A percentile compares a stretch with the other conserved stretches of the same genome.
Evolutionary conservation across 2,797 vertebrate species (phyloP).

Genomic region (Acanthornis magna): DNA sequence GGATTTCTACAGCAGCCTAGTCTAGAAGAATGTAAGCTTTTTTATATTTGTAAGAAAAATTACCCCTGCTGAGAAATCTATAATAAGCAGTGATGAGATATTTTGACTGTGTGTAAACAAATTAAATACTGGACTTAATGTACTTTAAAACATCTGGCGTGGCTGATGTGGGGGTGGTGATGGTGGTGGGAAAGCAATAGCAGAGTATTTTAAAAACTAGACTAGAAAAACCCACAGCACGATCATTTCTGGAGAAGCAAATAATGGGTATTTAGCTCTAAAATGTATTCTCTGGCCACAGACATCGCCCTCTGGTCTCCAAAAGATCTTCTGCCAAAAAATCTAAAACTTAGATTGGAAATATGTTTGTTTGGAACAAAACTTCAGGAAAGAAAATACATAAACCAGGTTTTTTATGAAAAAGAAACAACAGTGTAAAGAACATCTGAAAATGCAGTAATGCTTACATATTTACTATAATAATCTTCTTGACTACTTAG

Average conservation of each 20-base stretch:
- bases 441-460: neutral
- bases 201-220: slow-evolving; percentile 20
- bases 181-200: slow-evolving; percentile 30
- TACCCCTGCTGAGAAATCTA: slow-evolving; percentile 31
- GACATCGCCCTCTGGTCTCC: neutral
- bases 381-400: neutral
- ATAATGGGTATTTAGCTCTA: neutral
- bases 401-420: neutral
- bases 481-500: slow-evolving; percentile 59
- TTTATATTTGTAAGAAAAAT: slow-evolving; percentile 19
- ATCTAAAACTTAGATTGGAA: neutral
- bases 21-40: neutral
- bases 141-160: slow-evolving; percentile 54
- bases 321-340: neutral
- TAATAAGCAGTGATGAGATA: slow-evolving; percentile 56
- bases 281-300: slow-evolving; percentile 10
- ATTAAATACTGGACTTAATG: slow-evolving; percentile 53
- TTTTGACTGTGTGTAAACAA: slow-evolving; percentile 51
- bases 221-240: neutral
- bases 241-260: neutral
- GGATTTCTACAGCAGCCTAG: neutral
- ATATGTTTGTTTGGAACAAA: neutral
- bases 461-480: neutral
- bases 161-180: slow-evolving; percentile 24
- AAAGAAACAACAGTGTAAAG: neutral